phyloP scores from a whole-genome alignment of 2,113 vertebrate genomes.

The Nycticorax nycticorax region DNA sequence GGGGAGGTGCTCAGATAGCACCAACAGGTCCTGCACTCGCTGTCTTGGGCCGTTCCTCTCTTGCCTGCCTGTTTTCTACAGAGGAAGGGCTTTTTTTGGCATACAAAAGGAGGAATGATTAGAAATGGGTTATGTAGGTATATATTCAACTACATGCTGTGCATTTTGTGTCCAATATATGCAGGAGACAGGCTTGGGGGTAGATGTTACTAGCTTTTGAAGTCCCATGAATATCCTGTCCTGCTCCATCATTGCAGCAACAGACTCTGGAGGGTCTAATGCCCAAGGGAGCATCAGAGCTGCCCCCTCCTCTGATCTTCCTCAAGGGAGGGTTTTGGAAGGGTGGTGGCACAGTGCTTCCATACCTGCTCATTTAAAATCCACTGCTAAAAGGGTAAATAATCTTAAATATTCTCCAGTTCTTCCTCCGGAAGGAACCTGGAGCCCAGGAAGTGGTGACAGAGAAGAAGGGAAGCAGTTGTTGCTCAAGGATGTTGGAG shows the following conservation, averaged over 20 bases:
- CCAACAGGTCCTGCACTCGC: background rate
- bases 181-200: background rate
- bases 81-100: background rate
- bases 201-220: background rate
- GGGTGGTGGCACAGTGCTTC: background rate
- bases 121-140: background rate
- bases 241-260: background rate
- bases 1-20: background rate
- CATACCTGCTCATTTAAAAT: background rate
- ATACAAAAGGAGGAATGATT: background rate
- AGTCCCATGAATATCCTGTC: background rate
- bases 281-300: background rate
- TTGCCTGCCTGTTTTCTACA: background rate
- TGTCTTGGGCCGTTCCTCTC: background rate
- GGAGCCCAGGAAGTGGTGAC: background rate
- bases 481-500: background rate
- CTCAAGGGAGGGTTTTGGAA: background rate
- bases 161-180: background rate
- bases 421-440: background rate
- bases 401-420: background rate
- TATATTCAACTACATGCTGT: rapidly evolving
- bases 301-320: background rate
- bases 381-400: background rate
- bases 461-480: background rate
- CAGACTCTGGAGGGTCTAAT: background rate